Percentiles rank a stretch among this genome's conserved stretches.
Evolutionary conservation across 2,888 invertebrate species (phyloP).

Genomic region (Microplitis deprimator): DNA sequence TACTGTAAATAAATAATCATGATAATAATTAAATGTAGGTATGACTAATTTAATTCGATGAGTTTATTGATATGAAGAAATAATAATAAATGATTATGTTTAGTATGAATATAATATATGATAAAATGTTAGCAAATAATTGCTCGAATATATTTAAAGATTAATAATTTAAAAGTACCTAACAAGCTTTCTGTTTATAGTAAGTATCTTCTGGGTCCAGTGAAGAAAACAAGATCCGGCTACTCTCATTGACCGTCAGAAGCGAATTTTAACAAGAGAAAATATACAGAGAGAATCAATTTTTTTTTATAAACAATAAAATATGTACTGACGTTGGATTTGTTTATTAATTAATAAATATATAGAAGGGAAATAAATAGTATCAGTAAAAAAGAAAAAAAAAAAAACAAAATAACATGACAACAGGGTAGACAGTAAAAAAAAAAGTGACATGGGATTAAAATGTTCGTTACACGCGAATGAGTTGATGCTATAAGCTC

Average conservation of each 20-base stretch:
- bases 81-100: slow-evolving; percentile 6
- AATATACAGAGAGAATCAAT: slow-evolving; percentile 62
- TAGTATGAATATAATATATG: slow-evolving; percentile 8
- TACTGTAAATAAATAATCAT: neutral
- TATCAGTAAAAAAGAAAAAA: neutral
- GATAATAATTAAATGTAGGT: slow-evolving; percentile 5
- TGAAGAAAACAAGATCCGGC: slow-evolving; percentile 70
- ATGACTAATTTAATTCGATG: neutral
- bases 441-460: neutral
- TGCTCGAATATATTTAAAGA: slow-evolving; percentile 34
- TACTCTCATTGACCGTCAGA: slow-evolving; percentile 68
- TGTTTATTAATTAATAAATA: neutral
- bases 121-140: slow-evolving; percentile 14
- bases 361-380: neutral
- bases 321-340: slow-evolving; percentile 20
- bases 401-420: slow-evolving; percentile 10
- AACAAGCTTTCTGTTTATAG: slow-evolving; percentile 70
- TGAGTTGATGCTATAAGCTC: slow-evolving; percentile 30
- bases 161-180: slow-evolving; percentile 56
- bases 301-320: slow-evolving; percentile 45
- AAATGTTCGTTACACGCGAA: slow-evolving; percentile 1
- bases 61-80: neutral
- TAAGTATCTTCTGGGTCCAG: slow-evolving; percentile 70
- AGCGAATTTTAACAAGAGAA: slow-evolving; percentile 64
- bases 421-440: slow-evolving; percentile 5